Evolutionary conservation across 2,888 invertebrate genomes (phyloP).

Genomic region (Augiades crinisus): DNA sequence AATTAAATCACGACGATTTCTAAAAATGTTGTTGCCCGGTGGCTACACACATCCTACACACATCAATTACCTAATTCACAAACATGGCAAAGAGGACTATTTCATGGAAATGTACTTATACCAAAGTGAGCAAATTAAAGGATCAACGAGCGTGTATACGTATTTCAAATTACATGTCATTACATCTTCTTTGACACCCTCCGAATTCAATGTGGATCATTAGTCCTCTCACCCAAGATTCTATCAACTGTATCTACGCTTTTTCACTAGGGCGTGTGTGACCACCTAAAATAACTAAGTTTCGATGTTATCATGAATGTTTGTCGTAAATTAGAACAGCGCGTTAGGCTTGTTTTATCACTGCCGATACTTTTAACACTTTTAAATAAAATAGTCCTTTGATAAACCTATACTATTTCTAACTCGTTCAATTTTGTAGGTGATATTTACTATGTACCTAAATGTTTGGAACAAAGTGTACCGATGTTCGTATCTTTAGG

Average conservation of each 20-base stretch:
- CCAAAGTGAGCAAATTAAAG: no score
- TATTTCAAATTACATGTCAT: no score
- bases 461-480: slow-evolving; percentile 74
- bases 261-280: neutral
- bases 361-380: slow-evolving; percentile 72
- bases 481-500: slow-evolving; percentile 68
- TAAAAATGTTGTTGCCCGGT: neutral
- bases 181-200: no score
- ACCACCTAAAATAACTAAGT: neutral
- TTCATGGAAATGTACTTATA: no score
- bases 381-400: slow-evolving; percentile 60
- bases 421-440: slow-evolving; percentile 81
- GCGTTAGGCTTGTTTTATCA: slow-evolving; percentile 72
- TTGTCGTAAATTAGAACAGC: slow-evolving; percentile 32
- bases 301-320: slow-evolving; percentile 4
- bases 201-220: no score
- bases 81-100: no score
- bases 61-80: neutral
- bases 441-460: slow-evolving; percentile 76
- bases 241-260: no score
- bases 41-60: neutral
- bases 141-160: no score
- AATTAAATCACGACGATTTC: slow-evolving; percentile 31
- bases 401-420: slow-evolving; percentile 79
- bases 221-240: no score